Conservation (phyloP, 2,113 vertebrate genomes). For the Trematomus loennbergii region DNA sequence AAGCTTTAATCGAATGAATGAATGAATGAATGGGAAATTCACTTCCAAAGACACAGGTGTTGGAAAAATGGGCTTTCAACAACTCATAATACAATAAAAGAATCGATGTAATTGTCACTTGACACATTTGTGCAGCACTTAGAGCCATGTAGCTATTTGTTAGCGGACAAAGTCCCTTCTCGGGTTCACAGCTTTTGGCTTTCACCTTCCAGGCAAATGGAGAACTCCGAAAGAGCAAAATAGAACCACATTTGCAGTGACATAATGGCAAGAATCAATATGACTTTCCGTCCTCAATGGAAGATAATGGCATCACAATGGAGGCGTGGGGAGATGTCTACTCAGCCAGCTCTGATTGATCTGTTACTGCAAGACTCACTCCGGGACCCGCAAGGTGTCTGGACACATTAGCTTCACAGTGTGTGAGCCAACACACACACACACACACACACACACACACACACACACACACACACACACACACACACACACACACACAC, state of each 20-base stretch:
- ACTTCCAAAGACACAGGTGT: too few relatives aligned
- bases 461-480: conserved; percentile 29
- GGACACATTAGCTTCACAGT: conserved; percentile 63
- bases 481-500: neutral
- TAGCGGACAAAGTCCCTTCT: conserved; percentile 9
- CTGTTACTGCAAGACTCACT: conserved; percentile 77
- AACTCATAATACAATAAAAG: neutral
- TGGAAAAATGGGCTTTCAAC: neutral
- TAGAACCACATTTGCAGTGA: conserved; percentile 57
- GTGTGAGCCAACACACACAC: conserved; percentile 17
- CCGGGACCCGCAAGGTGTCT: conserved; percentile 69
- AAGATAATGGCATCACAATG: conserved; percentile 78
- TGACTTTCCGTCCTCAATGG: conserved; percentile 76
- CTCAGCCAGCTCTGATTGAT: conserved; percentile 76
- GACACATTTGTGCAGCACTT: conserved; percentile 21
- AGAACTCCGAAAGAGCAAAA: conserved; percentile 54
- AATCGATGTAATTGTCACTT: conserved; percentile 8
- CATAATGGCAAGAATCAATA: conserved; percentile 76
- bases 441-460: conserved; percentile 9
- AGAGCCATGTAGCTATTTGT: conserved; percentile 2
- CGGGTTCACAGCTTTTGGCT: conserved; percentile 8
- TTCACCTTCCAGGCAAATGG: conserved; percentile 12
- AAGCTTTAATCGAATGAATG: too few relatives aligned
- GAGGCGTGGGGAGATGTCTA: conserved; percentile 72
- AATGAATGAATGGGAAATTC: too few relatives aligned